Evolutionary conservation across 2,113 vertebrate species (phyloP), one percentile per base, ranked within the genome.

Genomic region (Origma solitaria): DNA sequence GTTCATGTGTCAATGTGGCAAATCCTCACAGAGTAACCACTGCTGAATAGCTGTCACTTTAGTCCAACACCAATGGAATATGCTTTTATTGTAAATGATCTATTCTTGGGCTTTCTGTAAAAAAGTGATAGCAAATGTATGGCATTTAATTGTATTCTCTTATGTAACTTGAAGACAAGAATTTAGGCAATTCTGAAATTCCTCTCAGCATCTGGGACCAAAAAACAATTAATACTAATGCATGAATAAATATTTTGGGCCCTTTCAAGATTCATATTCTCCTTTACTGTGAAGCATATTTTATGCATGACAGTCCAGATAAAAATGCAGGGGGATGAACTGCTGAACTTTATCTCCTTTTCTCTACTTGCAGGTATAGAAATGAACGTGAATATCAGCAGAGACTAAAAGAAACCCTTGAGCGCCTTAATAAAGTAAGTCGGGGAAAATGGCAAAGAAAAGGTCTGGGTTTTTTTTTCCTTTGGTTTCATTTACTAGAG

Each of bases 371-470:
- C 96, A 99, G 99, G 96, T 99, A 99, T 60, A 98, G 97, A 97
- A 99, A 99, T n/a, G 99, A 99, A 96, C 98, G 99, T 94, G 99
- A 99, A 47, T 98, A 98, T 95, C 99, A 99, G 71, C 98, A 99
- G 83, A 97, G 98, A 78, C 98, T 99, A 3, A 98, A 98, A 81
- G 96, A 97, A 47, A 98, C 98, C 30, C 98, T 99, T 92, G 98
- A 99, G 72, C 97, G 98, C 27, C 98, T 99, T 72, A 99, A 99
- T 94, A 99, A 99, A 98, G 99, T 99, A 93, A 97, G 97, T 42
- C 40, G 54, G 64, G 16, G 7, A 38, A n/a, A 54, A 61, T 21
- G 31, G 25, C 50, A 73, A 44, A 15, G 17, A 24, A 45, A 80
- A 79, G 31, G 14, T 45, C 30, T 54, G 6, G n/a, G n/a, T n/a